Evolutionary conservation across 2,113 vertebrate species (phyloP), one percentile per base, ranked within the genome.

Genomic region (Semicossyphus pulcher): DNA sequence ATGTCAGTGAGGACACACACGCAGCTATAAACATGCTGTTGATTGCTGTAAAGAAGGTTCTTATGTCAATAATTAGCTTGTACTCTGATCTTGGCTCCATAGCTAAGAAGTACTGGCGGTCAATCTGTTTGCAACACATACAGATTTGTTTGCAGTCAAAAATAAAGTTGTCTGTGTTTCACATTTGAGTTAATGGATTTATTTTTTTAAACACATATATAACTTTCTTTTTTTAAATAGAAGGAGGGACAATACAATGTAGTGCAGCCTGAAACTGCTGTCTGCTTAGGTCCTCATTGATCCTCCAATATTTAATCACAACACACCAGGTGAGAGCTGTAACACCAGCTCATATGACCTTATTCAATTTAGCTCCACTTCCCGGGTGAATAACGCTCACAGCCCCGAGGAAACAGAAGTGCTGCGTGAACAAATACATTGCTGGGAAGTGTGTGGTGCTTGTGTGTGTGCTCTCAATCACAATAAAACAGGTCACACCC

Each of bases 1-100:
- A 4, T 18, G 12, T 28, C 23, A 28, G 12, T 1, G 16, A 79
- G 21, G 21, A 70, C 3, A 47, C 53, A 52, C 25, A 72, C 26
- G 49, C 31, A 56, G 47, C 28, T 42, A 53, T 32, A 71, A 49
- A 71, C 37, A 45, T 47, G 37, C 59, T 60, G 57, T 29, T 78
- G 81, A 71, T 73, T 68, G 72, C 52, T 72, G 65, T 70, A 66
- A 89, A 82, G 84, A 84, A 76, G 34, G 48, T 76, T 80, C 56
- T 53, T 59, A 31, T 34, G 90, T 92, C 90, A 94, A 93, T 94
- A 77, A 93, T 94, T 93, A 93, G 89, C 90, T 88, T 91, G 90
- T 81, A 92, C 92, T 92, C 85, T 91, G 91, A 91, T 92, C 92
- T 85, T 65, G 58, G 61, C 49, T 48, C 52, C 58, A 47, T 36